Percentiles rank a stretch among this genome's conserved stretches.
These are phyloP conservation scores for Limnephilus marmoratus DNA, from an alignment of 2,888 invertebrate species.

Conservation along the genomic window DNA sequence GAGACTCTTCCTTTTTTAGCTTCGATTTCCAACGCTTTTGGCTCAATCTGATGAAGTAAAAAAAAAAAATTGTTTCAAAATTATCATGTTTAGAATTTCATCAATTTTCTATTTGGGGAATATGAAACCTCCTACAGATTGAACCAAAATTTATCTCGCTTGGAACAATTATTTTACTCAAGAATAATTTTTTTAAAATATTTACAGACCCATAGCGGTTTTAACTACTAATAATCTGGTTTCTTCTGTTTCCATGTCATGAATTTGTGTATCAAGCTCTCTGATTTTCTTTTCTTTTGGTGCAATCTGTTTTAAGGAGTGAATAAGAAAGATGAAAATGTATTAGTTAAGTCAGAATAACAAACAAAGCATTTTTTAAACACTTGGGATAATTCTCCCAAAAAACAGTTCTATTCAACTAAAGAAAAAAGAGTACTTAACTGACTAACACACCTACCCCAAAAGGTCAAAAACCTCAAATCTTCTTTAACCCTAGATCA, in stretches of 20 bases:
- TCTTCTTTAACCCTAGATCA: too few species aligned
- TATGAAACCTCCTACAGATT: slow-evolving; percentile 55
- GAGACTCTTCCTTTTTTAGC: slow-evolving; percentile 88
- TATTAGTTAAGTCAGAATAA: neutral
- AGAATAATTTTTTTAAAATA: neutral
- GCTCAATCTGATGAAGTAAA: slow-evolving; percentile 82
- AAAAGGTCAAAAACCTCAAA: too few species aligned
- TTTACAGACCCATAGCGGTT: slow-evolving; percentile 67
- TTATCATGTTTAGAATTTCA: neutral
- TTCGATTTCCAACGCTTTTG: slow-evolving; percentile 89
- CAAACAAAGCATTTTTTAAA: neutral
- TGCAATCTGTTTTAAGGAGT: slow-evolving; percentile 80
- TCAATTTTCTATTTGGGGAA: neutral
- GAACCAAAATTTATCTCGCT: slow-evolving; percentile 59
- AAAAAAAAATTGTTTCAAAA: slow-evolving; percentile 58
- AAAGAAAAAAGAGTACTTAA: neutral
- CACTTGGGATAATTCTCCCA: too few species aligned
- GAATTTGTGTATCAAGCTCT: slow-evolving; percentile 88
- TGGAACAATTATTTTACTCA: slow-evolving; percentile 2
- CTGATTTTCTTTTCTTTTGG: slow-evolving; percentile 89
- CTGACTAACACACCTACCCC: neutral
- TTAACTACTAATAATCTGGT: slow-evolving; percentile 79
- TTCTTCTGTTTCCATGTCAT: slow-evolving; percentile 90
- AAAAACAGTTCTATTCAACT: neutral
- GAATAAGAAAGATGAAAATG: slow-evolving; percentile 1